Base-by-base conservation (phyloP, 1,140 invertebrate genomes). In the Gyrodactylus bullatarudis region DNA sequence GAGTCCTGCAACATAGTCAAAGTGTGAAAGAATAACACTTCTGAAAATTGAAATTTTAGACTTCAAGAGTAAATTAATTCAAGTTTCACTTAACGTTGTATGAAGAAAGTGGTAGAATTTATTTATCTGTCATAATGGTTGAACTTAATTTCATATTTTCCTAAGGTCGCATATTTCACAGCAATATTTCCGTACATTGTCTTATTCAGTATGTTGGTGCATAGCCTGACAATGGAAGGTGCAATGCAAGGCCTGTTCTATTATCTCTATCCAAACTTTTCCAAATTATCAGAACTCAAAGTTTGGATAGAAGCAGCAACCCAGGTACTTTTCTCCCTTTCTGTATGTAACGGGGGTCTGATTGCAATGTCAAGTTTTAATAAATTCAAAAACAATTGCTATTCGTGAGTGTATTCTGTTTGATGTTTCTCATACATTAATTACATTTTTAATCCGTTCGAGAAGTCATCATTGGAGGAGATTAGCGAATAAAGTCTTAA, bases 301-400 rank as follows among this genome's bases (percentile, higher is more conserved):
- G 72, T 89, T 0, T 91, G 90, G 89, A 87, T 91, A 25, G 89
- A 90, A 80, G 89, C 89, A 19, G 87, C 88, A 20, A 88, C 88
- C 16, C 90, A 93, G 82, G 90, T 89, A 74, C 91, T 94, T 79
- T 91, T 91, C 81, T 91, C 89, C 0, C 86, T 93, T 72, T 89
- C 89, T 72, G 87, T 90, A 68, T 88, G 88, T 0, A 89, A 90
- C 76, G 91, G 90, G 20, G 89, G 89, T 2, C 88, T 92, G 83
- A 90, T 93, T 77, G 89, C 88, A 76, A 92, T 92, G 80, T 87
- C 89, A 21, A 91, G 88, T 77, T 93, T 91, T 81, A 92, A 92
- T 81, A 87, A 87, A 78, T 90, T 90, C 78, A 86, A 88, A 77
- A 92, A 92, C 78, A 89, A 89, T 77, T 88, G 72, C 26, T 69